Percentiles rank a stretch among this genome's conserved stretches.
Evolutionary conservation across 1,140 invertebrate genomes (phyloP).

Genomic region (Zophobas morio): DNA sequence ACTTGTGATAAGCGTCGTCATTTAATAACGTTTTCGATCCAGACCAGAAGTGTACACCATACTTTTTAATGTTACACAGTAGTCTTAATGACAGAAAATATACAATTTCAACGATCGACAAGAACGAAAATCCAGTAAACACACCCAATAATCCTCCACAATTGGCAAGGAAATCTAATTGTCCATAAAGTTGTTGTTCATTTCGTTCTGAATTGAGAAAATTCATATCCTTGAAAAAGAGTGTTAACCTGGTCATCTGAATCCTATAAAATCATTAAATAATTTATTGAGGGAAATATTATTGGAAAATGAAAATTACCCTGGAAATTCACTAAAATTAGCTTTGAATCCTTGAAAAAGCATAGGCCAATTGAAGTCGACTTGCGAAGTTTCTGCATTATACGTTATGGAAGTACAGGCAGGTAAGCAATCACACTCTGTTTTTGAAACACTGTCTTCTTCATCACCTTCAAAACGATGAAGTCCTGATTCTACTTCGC

Average conservation of each 20-base stretch:
- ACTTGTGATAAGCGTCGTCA: not conserved
- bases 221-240: not conserved
- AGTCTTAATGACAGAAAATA: not conserved
- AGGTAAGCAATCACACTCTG: slow-evolving; percentile 77
- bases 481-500: slow-evolving; percentile 69
- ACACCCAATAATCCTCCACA: not conserved
- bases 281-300: not conserved
- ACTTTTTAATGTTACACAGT: not conserved
- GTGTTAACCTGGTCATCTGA: not conserved
- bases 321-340: slow-evolving; percentile 65
- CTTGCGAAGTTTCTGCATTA: slow-evolving; percentile 78
- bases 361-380: slow-evolving; percentile 69
- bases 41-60: not conserved
- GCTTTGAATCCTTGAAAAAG: slow-evolving; percentile 61
- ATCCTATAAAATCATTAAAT: not conserved
- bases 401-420: slow-evolving; percentile 78
- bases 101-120: not conserved
- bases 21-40: slow-evolving; percentile 57
- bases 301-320: slow-evolving; percentile 54
- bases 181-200: not conserved
- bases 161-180: not conserved
- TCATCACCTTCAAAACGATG: slow-evolving; percentile 29
- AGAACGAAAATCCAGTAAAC: not conserved
- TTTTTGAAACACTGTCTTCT: not conserved
- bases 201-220: not conserved